Percentiles rank a stretch among this genome's conserved stretches.
Evolutionary conservation across 1,140 invertebrate genomes (phyloP).

Genomic region (Contarinia nasturtii): DNA sequence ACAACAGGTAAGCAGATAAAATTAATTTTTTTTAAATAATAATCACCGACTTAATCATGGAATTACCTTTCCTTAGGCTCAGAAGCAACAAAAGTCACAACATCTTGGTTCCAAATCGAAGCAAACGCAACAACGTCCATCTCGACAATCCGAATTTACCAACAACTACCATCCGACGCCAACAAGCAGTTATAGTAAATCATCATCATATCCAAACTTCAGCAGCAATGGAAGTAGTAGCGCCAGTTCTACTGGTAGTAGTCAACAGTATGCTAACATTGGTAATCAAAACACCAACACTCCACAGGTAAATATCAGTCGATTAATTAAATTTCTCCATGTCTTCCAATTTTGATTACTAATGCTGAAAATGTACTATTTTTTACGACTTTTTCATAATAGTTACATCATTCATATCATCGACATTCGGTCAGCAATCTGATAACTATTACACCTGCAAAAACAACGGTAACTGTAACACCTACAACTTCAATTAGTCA

Average conservation of each 20-base stretch:
- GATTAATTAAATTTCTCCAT: conserved; percentile 2
- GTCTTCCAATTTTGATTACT: too few relatives aligned
- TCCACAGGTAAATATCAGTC: conserved; percentile 5
- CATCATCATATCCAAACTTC: conserved; percentile 27
- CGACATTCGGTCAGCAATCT: neutral
- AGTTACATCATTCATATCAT: conserved; percentile 7
- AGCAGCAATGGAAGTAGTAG: conserved; percentile 6
- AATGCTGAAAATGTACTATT: too few relatives aligned
- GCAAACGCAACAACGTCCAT: too few relatives aligned
- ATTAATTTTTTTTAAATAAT: too few relatives aligned
- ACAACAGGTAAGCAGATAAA: too few relatives aligned
- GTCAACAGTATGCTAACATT: too few relatives aligned
- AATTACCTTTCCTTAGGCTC: too few relatives aligned
- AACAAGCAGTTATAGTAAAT: conserved; percentile 7
- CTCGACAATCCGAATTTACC: neutral
- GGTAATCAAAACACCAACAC: neutral
- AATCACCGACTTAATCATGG: too few relatives aligned
- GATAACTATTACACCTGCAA: conserved; percentile 26
- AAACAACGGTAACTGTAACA: conserved; percentile 21
- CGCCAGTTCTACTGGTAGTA: neutral
- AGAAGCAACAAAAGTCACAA: too few relatives aligned
- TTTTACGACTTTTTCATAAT: too few relatives aligned
- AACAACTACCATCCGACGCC: neutral
- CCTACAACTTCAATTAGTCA: conserved; percentile 17
- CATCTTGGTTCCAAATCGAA: too few relatives aligned